phyloP scores from a whole-genome alignment of 2,113 vertebrate genomes.

The Microcebus lehilahytsara region DNA sequence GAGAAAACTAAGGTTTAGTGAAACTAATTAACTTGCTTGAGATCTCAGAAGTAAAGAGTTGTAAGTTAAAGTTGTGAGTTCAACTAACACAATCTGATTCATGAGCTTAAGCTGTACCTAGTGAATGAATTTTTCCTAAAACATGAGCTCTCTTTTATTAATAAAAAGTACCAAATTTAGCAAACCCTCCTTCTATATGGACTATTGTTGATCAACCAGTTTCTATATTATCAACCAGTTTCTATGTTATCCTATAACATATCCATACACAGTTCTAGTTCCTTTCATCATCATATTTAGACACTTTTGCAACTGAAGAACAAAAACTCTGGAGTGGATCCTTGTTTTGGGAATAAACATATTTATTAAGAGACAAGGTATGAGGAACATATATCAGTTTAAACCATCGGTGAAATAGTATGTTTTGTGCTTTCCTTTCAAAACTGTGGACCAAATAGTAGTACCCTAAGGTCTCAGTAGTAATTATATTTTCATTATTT shows the following conservation, averaged over 20 bases:
- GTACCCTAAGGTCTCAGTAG: not conserved
- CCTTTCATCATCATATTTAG: not conserved
- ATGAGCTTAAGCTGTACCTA: not conserved
- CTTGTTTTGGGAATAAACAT: not conserved
- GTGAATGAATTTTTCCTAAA: not conserved
- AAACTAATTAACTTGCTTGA: not conserved
- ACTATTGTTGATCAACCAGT: not conserved
- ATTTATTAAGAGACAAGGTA: not conserved
- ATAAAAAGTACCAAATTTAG: not conserved
- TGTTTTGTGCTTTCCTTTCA: conserved; percentile 13
- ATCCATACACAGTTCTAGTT: not conserved
- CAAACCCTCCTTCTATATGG: not conserved
- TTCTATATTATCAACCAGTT: not conserved
- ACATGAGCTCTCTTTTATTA: not conserved
- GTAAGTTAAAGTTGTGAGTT: not conserved
- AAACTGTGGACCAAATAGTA: not conserved
- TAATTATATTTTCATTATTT: not conserved
- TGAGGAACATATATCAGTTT: not conserved
- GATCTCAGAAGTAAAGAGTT: not conserved
- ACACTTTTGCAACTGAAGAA: not conserved
- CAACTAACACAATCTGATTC: not conserved
- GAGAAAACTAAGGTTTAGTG: not conserved
- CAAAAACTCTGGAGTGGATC: not conserved
- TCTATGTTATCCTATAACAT: not conserved
- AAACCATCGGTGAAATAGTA: not conserved